Evolutionary conservation across 1,140 invertebrate species (phyloP), one percentile per base, ranked within the genome.

Genomic region (Pogonomyrmex barbatus): DNA sequence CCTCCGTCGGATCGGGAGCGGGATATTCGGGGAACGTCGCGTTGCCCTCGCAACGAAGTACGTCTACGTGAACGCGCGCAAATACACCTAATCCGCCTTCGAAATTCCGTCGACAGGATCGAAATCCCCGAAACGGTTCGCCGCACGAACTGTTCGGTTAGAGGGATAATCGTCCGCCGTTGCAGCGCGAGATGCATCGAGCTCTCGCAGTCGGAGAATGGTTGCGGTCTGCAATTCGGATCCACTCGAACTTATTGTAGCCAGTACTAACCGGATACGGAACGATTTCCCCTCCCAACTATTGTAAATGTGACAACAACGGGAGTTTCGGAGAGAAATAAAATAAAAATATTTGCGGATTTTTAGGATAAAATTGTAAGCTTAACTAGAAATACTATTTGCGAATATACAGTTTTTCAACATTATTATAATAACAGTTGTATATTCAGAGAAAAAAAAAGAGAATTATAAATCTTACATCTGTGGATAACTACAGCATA

Each of bases 1-100:
- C 36, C 24, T 81, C 24, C 77, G 56, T 67, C 71, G 39, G 4
- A 30, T 24, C 30, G 17, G 12, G 12, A 47, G 14, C 17, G 45
- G 30, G 30, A 81, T 70, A 81, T 81, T 68, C 63, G 39, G 2
- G 24, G 24, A 24, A 36, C 47, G 50, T 45, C 47, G 65, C 65
- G 36, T 45, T 42, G 42, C 39, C 45, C 79, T 73, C 67, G 30
- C 79, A 50, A 52, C 62, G 47, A 82, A 39, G 36, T 42, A 45
- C 54, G 79, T 82, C 67, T 82, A 82, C 79, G 65, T 81, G 78
- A 81, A 81, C 50, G 65, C 47, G 50, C 39, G 78, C 78, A 71
- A 81, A 81, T 81, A 81, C 24, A 81, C 65, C 78, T 70, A 82
- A 82, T 82, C 79, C 52, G 78, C 50, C 14, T 70, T 9, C 30